These are phyloP conservation scores for Echinops telfairi DNA, from an alignment of 2,113 vertebrate genomes.

Conservation along the genomic window DNA sequence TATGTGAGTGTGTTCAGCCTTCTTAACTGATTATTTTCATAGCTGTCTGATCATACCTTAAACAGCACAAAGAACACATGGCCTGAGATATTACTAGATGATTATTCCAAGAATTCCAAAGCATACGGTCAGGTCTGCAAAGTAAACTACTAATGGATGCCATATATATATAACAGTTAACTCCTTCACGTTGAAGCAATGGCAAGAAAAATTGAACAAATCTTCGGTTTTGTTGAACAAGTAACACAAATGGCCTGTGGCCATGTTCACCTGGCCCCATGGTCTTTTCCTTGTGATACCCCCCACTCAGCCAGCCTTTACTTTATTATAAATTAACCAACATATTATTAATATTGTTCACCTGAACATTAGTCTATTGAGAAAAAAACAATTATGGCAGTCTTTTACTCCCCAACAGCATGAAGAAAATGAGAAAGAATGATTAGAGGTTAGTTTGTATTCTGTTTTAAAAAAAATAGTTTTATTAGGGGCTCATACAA, in stretches of 20 bases:
- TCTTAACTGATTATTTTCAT: neutral
- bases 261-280: too few relatives aligned
- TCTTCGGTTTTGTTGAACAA: neutral
- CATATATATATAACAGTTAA: neutral
- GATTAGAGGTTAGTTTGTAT: conserved; percentile 16
- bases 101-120: conserved; percentile 30
- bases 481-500: too few relatives aligned
- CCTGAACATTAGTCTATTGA: neutral
- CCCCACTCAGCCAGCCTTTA: neutral
- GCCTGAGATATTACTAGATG: neutral
- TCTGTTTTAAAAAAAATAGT: too few relatives aligned
- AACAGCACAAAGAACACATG: neutral
- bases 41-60: neutral
- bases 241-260: neutral
- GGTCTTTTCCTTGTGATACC: too few relatives aligned
- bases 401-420: neutral
- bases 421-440: conserved; percentile 1
- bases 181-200: neutral
- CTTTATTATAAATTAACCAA: neutral
- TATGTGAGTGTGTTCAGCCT: too few relatives aligned
- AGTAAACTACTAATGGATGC: neutral
- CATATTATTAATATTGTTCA: neutral
- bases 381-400: neutral
- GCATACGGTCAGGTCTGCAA: neutral
- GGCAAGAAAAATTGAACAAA: neutral